Base-by-base conservation (phyloP, 2,113 vertebrate species). In the Ovis canadensis region DNA sequence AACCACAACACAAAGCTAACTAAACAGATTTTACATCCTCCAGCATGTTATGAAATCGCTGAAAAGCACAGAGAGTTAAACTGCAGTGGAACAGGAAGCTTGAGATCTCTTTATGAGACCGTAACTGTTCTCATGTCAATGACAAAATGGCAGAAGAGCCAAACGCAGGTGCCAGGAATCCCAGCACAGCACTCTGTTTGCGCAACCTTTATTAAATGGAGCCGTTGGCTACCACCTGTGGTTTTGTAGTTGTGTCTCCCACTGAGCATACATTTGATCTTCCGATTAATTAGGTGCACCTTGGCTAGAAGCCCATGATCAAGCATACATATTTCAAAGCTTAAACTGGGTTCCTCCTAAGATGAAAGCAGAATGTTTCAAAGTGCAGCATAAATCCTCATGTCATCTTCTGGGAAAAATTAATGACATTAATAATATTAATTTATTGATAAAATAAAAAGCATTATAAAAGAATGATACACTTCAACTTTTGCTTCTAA, bases 211-310 rank as follows among this genome's bases (percentile, higher is more conserved):
- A 97, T 97, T 94, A 96, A 97, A 90, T 16, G 80, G 64, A 90
- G 96, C 91, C 6, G 1, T 40, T 97, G 95, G 91, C 92, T 93
- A 40, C 92, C 94, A 89, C 96, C 98, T 93, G 94, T 91, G 84
- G 96, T 92, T 97, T 96, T 95, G 91, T 77, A 60, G 83, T 82
- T 90, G 97, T 59, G 81, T 60, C 92, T 97, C 92, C 98, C 62
- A 77, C 96, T 7, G 60, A 94, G 52, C 67, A 48, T 64, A 83
- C 86, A 92, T 93, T 96, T 98, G 96, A 97, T 95, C 88, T 97
- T 97, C 95, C 43, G 12, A 95, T 96, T 98, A 97, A 97, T 98
- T 97, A 96, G 94, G 94, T 92, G 93, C 96, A 94, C 85, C 96
- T 92, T 97, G 98, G 97, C 97, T 98, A 33, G 96, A 55, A 96